Base-by-base conservation (phyloP, 2,888 invertebrate species). In the Myopa testacea region DNA sequence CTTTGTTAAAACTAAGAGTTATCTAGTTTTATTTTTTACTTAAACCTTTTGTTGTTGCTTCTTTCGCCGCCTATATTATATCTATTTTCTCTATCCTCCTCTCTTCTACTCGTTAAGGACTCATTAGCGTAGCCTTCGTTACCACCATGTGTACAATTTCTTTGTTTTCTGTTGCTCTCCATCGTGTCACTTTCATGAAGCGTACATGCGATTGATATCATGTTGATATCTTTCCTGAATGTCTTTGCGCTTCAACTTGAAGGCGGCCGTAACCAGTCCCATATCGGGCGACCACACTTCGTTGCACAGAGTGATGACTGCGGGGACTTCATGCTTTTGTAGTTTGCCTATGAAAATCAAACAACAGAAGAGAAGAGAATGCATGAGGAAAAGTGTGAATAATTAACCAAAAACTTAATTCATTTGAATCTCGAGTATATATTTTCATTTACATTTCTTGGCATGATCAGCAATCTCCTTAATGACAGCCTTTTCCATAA, bases 221-320 rank as follows among this genome's bases (percentile, higher is more conserved):
- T 94, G 93, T 90, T 96, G 94, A 92, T 98, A 99, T 84, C 94
- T 93, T 82, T 96, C 95, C 90, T 98, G 96, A 84, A 99, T 98
- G 89, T 96, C 96, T 92, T 97, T 98, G 86, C 99, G 92, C 90
- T 98, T 98, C 88, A 99, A 92, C 91, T 99, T 99, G 91, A 98
- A 97, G 76, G 99, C 98, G 82, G 98, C 99, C 52, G 99, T 99
- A 12, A 99, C 97, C 70, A 99, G 93, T 77, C 98, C 98, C 93
- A 95, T 96, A 88, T 98, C 98, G 0, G 99, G 98, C 0, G 98
- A 96, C 99, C 99, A 99, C 79, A 95, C 94, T 86, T 98, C 98
- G 74, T 94, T 92, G 88, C 96, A 95, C 78, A 99, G 91, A 88
- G 95, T 95, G 76, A 98, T 93, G 4, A 95, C 96, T 58, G 94